Evolutionary conservation across 2,113 vertebrate species (phyloP).

Genomic region (Alectura lathami): DNA sequence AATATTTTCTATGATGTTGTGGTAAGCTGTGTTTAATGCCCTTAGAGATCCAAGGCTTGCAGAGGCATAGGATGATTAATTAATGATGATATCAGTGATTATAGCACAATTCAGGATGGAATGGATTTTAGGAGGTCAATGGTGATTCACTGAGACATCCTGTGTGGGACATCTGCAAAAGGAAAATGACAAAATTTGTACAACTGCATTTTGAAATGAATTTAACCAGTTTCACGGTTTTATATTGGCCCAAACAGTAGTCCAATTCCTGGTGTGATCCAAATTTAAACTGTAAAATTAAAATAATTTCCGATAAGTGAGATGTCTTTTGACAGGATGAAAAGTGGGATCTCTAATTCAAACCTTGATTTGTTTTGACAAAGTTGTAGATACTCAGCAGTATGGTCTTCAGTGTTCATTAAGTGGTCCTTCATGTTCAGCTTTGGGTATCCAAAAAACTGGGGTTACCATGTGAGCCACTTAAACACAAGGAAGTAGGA

Average conservation of each 20-base stretch:
- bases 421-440: not conserved
- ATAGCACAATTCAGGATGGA: not conserved
- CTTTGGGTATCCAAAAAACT: not conserved
- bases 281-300: not conserved
- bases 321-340: not conserved
- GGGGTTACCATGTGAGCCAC: not conserved
- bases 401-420: not conserved
- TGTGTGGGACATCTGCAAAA: not conserved
- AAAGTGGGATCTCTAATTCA: not conserved
- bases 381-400: not conserved
- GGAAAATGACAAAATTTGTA: not conserved
- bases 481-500: not conserved
- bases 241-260: not conserved
- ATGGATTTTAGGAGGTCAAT: not conserved
- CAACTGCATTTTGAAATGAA: not conserved
- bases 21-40: not conserved
- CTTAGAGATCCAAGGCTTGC: not conserved
- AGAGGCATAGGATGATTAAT: not conserved
- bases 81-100: not conserved
- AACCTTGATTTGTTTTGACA: not conserved
- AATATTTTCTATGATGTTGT: not conserved
- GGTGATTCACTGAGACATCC: not conserved
- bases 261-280: not conserved
- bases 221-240: not conserved
- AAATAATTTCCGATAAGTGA: not conserved